phyloP scores from a whole-genome alignment of 2,113 vertebrate species.

The Chauna torquata region DNA sequence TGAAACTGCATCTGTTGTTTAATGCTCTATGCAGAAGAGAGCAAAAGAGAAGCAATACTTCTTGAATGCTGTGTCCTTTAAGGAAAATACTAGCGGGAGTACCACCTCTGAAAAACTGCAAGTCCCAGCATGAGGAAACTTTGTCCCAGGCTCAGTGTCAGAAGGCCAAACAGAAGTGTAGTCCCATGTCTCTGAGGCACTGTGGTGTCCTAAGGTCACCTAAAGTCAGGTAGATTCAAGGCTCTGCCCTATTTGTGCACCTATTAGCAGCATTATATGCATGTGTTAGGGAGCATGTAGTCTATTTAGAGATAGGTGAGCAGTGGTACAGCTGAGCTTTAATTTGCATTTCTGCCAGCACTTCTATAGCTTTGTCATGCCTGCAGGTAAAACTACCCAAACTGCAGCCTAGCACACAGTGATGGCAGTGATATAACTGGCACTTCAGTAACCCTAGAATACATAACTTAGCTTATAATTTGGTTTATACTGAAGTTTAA shows the following conservation, averaged over 20 bases:
- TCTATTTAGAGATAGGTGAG: not conserved
- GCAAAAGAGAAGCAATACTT: not conserved
- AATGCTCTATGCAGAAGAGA: not conserved
- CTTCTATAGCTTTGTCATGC: not conserved
- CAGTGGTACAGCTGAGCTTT: not conserved
- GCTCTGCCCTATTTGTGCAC: not conserved
- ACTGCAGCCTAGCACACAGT: not conserved
- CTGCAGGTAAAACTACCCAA: not conserved
- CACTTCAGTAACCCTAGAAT: not conserved
- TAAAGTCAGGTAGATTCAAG: not conserved
- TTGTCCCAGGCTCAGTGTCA: not conserved
- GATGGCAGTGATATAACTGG: not conserved
- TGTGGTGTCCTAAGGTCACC: not conserved
- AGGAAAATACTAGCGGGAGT: not conserved
- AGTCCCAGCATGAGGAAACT: not conserved
- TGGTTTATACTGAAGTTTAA: not conserved
- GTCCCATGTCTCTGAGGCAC: not conserved
- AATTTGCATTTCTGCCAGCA: not conserved
- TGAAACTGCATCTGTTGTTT: not conserved
- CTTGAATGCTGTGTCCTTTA: not conserved
- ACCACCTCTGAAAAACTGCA: not conserved
- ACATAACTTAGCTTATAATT: not conserved
- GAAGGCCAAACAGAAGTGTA: not conserved
- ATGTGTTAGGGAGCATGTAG: not conserved
- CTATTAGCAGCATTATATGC: not conserved